Evolutionary conservation across 2,113 vertebrate species (phyloP).

Genomic region (Pyxicephalus adspersus): DNA sequence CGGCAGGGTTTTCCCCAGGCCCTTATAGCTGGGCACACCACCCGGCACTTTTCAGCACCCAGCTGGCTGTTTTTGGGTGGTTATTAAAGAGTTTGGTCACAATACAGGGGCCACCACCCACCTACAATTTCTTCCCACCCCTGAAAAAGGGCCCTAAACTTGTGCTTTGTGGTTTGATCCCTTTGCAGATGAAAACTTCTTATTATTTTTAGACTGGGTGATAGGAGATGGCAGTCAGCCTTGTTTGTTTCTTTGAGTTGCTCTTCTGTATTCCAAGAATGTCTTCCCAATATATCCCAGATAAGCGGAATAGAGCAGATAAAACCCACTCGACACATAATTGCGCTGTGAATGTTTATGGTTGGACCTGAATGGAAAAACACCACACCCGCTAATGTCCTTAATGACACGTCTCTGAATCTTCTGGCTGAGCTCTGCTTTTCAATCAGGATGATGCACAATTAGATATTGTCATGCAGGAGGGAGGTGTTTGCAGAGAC

Average conservation of each 20-base stretch:
- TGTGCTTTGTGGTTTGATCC: no score
- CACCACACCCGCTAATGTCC: conserved; percentile 1
- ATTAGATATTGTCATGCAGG: background rate
- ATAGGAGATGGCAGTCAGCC: no score
- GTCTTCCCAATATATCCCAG: background rate
- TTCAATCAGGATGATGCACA: background rate
- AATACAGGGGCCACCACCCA: no score
- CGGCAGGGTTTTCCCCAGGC: no score
- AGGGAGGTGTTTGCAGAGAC: background rate
- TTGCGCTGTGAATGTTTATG: conserved; percentile 4
- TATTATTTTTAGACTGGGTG: no score
- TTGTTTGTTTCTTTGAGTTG: background rate
- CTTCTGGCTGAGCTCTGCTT: background rate
- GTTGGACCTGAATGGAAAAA: conserved; percentile 26
- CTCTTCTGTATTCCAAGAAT: background rate
- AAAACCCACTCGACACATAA: background rate
- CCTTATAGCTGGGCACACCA: no score
- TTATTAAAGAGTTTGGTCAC: no score
- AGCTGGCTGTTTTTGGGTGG: no score
- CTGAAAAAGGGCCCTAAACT: no score
- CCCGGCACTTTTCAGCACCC: no score
- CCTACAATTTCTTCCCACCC: no score
- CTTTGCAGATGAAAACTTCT: no score
- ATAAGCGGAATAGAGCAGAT: background rate
- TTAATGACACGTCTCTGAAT: conserved; percentile 1